Base-by-base conservation (phyloP, 2,113 vertebrate genomes). In the Gasterosteus nipponicus region DNA sequence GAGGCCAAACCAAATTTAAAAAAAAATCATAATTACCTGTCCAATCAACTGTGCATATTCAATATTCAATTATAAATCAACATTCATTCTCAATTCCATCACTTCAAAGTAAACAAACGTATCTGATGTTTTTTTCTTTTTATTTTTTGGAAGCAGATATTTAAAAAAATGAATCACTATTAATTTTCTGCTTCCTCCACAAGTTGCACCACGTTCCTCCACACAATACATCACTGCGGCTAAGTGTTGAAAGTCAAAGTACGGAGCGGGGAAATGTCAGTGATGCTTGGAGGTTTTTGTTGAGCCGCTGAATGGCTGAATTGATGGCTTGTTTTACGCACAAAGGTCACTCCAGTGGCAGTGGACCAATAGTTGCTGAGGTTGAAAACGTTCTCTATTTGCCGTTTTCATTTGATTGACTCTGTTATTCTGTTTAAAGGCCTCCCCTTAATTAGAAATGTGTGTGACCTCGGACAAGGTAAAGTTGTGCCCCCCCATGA, bases 241-340 rank as follows among this genome's bases (percentile, higher is more conserved):
- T 35, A 10, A 74, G 68, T 42, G 74, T 19, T 76, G 73, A 69
- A 75, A 85, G 62, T 75, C 64, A 63, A 38, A 66, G 11, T 12
- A 26, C 22, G 1, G 16, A 80, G 69, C 59, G 22, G 39, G 33
- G 54, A 49, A 73, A 49, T 57, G 59, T 66, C 61, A 81, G 67
- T 29, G 75, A 73, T 56, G 89, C 81, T 79, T 49, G 3, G 49
- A 71, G 62, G 73, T 68, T 58, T 80, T 58, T 56, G 42, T 39
- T 58, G 39, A 44, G 31, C 64, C 76, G 75, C 85, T 62, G 57
- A 75, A 84, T 72, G 44, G 60, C 57, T 84, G 18, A 41, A 57
- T 29, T 68, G 67, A 81, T 73, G 68, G 74, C 26, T 41, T 4
- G 16, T n/a, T 33, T 19, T 22, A 8, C 29, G 49, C 62, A 33